phyloP scores from a whole-genome alignment of 2,888 invertebrate species.

The Dasysyrphus albostriatus region DNA sequence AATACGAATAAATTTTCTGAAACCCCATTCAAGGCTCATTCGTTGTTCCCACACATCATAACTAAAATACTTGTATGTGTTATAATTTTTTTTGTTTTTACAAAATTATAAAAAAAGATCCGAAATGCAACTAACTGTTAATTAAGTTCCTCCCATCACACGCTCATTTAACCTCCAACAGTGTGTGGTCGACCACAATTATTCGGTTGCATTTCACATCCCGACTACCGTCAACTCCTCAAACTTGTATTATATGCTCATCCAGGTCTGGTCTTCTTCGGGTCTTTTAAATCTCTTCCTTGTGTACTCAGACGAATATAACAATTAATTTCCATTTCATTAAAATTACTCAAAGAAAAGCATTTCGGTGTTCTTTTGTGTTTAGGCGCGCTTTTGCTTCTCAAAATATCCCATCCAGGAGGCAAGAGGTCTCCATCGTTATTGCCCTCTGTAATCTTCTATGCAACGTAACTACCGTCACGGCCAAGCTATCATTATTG shows the following conservation, averaged over 20 bases:
- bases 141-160: background rate
- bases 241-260: background rate
- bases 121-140: constrained; percentile 31
- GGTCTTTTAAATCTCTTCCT: background rate
- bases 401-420: constrained; percentile 1
- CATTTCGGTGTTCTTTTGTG: constrained; percentile 59
- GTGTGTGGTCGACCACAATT: constrained; percentile 18
- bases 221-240: background rate
- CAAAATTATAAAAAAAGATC: constrained; percentile 4
- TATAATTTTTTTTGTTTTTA: constrained; percentile 1
- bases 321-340: constrained; percentile 74
- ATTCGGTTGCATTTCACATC: constrained; percentile 53
- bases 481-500: constrained; percentile 45
- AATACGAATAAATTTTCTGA: background rate
- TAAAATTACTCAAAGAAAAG: constrained; percentile 60
- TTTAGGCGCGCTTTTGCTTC: background rate
- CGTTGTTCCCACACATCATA: constrained; percentile 19
- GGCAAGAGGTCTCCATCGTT: constrained; percentile 37
- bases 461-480: constrained; percentile 36
- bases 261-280: background rate
- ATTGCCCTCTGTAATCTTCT: constrained; percentile 33
- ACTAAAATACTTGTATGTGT: background rate
- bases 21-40: background rate
- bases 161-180: constrained; percentile 50
- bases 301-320: constrained; percentile 55